Base-by-base conservation (phyloP, 2,797 vertebrate genomes). In the Rhinoraja longicauda region DNA sequence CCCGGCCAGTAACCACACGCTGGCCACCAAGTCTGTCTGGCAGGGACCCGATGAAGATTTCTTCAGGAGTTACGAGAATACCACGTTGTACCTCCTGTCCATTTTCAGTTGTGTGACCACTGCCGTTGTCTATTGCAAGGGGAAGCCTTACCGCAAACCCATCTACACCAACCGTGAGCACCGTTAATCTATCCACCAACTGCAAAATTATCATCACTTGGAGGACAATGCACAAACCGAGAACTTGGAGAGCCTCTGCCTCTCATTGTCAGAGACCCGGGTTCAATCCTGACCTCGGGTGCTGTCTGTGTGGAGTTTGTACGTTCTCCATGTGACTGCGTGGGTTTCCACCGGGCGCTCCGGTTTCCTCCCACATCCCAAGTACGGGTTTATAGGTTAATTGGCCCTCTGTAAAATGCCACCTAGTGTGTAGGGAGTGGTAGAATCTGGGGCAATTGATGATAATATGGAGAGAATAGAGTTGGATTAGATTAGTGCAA, bases 61-160 rank as follows among this genome's bases (percentile, higher is more conserved):
- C 91, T 96, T 94, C 93, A 93, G 93, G 93, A 97, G 96, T 93
- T 97, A 96, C 86, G 97, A 97, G 94, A 97, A 97, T 94, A 97
- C 96, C 36, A 96, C 96, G 2, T 93, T 97, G 76, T 97, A 96
- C 96, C 95, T 97, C 77, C 94, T 97, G 7, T 96, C 96, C 93
- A 97, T 96, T 91, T 93, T 96, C 95, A 96, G 96, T 91, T 97
- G 96, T 93, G 95, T 97, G 78, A 94, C 95, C 0, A 94, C 96
- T 92, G 96, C 96, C 53, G 79, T 97, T 82, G 95, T 96, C 90
- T 97, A 97, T 95, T 97, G 96, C 75, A 97, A 97, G 95, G 97
- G 97, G 94, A 96, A 94, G 78, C 97, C 96, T 7, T 97, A 97
- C 93, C 95, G 96, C 93, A 95, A 96, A 91, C 96, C 97, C 0